phyloP scores from a whole-genome alignment of 2,888 invertebrate species.

The Gymnoscelis rufifasciata region DNA sequence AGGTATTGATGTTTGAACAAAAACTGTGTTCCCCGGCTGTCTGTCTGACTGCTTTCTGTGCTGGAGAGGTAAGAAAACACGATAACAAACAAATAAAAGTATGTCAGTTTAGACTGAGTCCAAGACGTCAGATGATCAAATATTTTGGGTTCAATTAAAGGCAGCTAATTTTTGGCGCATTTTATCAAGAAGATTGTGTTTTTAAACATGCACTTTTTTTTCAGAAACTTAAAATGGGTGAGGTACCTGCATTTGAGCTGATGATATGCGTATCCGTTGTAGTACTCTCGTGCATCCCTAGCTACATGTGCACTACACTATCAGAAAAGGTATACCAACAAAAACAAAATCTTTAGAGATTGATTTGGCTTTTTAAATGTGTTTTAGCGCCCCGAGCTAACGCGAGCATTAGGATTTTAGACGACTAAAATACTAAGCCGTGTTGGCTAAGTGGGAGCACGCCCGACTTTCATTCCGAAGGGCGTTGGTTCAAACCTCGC shows the following conservation, averaged over 20 bases:
- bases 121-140: background rate
- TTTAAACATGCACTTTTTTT: background rate
- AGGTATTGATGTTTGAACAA: constrained; percentile 2
- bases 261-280: background rate
- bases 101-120: background rate
- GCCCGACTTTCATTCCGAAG: no score
- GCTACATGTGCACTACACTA: background rate
- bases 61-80: background rate
- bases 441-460: no score
- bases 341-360: no score
- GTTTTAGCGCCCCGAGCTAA: no score
- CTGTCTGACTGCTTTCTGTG: background rate
- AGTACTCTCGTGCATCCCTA: background rate
- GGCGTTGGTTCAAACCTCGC: no score
- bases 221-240: background rate
- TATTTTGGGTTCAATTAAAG: no score
- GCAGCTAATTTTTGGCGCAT: no score
- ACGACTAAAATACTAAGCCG: no score
- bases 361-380: no score
- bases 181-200: no score
- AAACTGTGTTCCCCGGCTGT: background rate
- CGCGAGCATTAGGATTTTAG: no score
- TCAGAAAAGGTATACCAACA: background rate
- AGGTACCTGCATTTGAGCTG: background rate
- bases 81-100: no score